Conservation (phyloP, 2,113 vertebrate species). For the Malurus alboscapulatus region DNA sequence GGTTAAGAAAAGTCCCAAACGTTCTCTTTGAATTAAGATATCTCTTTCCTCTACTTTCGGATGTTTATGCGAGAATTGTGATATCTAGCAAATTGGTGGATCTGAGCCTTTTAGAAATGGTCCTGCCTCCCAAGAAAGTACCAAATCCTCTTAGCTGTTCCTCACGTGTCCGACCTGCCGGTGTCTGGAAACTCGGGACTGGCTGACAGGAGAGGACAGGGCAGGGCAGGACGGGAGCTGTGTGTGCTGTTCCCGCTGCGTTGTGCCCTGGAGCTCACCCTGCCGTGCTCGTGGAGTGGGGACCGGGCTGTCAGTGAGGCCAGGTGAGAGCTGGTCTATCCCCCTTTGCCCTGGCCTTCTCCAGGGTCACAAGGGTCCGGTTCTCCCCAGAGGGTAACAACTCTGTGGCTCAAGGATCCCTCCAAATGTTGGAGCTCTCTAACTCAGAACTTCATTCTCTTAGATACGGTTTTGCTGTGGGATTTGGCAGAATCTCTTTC, state of each 20-base stretch:
- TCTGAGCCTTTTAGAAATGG: background rate
- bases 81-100: background rate
- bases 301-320: fast-evolving
- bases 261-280: background rate
- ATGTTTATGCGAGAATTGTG: fast-evolving
- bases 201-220: background rate
- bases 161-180: background rate
- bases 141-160: background rate
- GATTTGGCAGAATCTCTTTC: background rate
- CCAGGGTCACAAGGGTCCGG: fast-evolving
- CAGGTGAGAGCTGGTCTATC: background rate
- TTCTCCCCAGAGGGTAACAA: background rate
- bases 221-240: background rate
- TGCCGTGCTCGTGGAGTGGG: fast-evolving
- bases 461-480: background rate
- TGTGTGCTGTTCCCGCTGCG: fast-evolving
- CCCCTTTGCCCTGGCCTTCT: background rate
- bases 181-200: background rate
- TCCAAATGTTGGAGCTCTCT: background rate
- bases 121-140: background rate
- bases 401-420: background rate
- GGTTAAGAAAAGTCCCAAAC: background rate
- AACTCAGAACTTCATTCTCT: background rate
- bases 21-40: background rate
- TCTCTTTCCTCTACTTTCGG: fast-evolving